Evolutionary conservation across 2,797 vertebrate species (phyloP).

Genomic region (Amblyopsis hoosieri): DNA sequence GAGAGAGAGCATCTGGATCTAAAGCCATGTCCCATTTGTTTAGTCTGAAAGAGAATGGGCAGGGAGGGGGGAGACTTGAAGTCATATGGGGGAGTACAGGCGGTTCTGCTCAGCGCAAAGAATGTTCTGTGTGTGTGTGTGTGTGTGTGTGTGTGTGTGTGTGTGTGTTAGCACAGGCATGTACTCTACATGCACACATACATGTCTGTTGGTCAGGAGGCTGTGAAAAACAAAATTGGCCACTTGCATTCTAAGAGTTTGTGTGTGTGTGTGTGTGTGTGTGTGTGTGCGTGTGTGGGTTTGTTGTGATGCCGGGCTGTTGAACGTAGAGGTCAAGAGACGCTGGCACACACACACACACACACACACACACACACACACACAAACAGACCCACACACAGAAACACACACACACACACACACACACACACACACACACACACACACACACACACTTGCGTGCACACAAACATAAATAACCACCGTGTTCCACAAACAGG

Average conservation of each 20-base stretch:
- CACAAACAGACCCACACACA: slow-evolving; percentile 11
- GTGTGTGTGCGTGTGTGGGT: slow-evolving; percentile 52
- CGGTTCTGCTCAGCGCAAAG: slow-evolving; percentile 37
- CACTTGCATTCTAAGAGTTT: slow-evolving; percentile 6
- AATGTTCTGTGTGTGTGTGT: slow-evolving; percentile 40
- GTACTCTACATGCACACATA: too few species aligned
- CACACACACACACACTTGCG: too few species aligned
- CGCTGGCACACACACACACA: slow-evolving; percentile 45
- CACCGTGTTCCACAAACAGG: too few species aligned
- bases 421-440: slow-evolving; percentile 4
- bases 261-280: neutral
- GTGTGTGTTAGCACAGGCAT: too few species aligned
- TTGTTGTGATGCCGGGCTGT: slow-evolving; percentile 48
- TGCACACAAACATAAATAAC: too few species aligned
- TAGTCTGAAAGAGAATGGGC: neutral
- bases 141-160: slow-evolving; percentile 9
- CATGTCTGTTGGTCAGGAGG: too few species aligned
- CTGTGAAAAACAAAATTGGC: slow-evolving; percentile 1
- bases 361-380: slow-evolving; percentile 2
- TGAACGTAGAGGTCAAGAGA: slow-evolving; percentile 79
- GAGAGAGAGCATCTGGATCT: too few species aligned
- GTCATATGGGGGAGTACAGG: slow-evolving; percentile 51
- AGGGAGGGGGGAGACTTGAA: slow-evolving; percentile 27
- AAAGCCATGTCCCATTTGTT: too few species aligned
- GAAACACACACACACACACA: neutral